Conservation (phyloP, 2,888 invertebrate species). For the Dryobotodes eremita region DNA sequence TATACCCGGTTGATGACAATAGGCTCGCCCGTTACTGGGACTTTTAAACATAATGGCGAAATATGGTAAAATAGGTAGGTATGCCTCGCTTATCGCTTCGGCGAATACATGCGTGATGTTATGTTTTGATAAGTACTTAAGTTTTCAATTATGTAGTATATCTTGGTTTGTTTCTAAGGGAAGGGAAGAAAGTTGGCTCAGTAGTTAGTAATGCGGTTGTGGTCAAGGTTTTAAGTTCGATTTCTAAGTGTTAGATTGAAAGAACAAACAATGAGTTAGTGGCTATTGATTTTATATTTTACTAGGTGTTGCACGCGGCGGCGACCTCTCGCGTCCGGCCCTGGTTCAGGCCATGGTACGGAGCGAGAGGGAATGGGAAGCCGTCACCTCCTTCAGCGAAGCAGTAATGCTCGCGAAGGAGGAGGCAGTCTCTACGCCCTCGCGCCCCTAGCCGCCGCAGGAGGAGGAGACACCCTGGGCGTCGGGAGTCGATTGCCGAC, state of each 20-base stretch:
- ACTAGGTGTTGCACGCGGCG: too few species aligned
- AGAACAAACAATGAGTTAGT: constrained; percentile 27
- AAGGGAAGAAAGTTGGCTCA: constrained; percentile 31
- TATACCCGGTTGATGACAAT: neutral
- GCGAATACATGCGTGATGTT: too few species aligned
- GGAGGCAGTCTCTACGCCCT: too few species aligned
- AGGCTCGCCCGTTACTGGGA: neutral
- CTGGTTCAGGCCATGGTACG: too few species aligned
- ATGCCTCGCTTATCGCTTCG: too few species aligned
- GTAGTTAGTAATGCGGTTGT: constrained; percentile 12
- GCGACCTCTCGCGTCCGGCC: too few species aligned
- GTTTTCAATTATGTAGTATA: neutral
- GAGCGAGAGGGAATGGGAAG: too few species aligned
- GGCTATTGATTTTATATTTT: constrained; percentile 11
- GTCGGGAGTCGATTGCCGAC: too few species aligned
- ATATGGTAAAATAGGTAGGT: neutral
- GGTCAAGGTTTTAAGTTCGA: constrained; percentile 28
- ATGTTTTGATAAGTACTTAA: neutral
- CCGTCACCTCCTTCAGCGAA: too few species aligned
- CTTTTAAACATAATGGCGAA: neutral
- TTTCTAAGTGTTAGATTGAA: constrained; percentile 31
- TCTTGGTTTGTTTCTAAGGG: constrained; percentile 3
- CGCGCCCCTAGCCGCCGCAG: too few species aligned
- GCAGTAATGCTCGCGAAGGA: too few species aligned
- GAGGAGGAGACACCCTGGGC: too few species aligned